These are phyloP conservation scores for Polydrusus tereticollis DNA, from an alignment of 2,888 invertebrate species.

Conservation along the genomic window DNA sequence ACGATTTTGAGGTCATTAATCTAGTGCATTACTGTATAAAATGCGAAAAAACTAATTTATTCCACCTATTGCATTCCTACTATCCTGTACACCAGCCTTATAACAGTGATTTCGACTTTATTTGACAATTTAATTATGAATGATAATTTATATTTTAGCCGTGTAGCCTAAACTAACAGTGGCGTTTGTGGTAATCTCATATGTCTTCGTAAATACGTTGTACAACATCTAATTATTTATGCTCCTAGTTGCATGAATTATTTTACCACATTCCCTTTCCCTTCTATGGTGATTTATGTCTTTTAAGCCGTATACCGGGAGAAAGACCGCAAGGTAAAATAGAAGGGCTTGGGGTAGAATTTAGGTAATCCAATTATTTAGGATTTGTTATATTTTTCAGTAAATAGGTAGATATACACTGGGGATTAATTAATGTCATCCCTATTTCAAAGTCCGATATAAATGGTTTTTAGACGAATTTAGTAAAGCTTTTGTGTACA, in stretches of 20 bases:
- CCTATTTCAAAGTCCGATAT: too few species aligned
- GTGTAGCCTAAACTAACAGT: background rate
- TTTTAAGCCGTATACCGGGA: background rate
- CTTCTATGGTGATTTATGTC: conserved; percentile 34
- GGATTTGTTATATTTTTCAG: background rate
- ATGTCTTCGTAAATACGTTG: conserved; percentile 30
- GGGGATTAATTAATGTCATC: background rate
- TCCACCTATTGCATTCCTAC: too few species aligned
- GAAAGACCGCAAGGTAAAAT: conserved; percentile 26
- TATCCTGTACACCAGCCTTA: too few species aligned
- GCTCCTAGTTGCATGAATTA: conserved; percentile 41
- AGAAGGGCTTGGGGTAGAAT: background rate
- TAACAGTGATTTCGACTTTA: too few species aligned
- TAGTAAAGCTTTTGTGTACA: too few species aligned
- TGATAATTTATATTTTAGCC: background rate
- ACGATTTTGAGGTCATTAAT: too few species aligned
- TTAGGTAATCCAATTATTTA: background rate
- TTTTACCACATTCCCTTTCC: conserved; percentile 31
- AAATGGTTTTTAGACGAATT: too few species aligned
- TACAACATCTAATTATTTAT: conserved; percentile 44
- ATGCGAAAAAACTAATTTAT: too few species aligned
- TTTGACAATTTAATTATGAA: background rate
- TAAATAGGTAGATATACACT: background rate
- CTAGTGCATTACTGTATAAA: too few species aligned
- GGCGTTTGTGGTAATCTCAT: conserved; percentile 22